phyloP scores from a whole-genome alignment of 2,888 invertebrate genomes.

The Oasisia sp. region DNA sequence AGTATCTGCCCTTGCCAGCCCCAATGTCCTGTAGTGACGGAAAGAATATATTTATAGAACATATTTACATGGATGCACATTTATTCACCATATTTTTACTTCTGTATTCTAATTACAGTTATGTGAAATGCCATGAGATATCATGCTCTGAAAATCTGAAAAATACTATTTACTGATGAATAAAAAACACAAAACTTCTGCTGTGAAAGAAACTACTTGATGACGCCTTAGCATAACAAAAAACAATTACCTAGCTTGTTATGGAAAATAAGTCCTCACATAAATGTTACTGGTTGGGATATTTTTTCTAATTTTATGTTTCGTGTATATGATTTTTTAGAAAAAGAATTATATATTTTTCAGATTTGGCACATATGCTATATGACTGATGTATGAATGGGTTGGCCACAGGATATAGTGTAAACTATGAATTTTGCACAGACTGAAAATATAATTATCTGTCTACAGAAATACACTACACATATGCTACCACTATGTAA shows the following conservation, averaged over 20 bases:
- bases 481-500: too few species aligned
- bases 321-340: too few species aligned
- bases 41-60: background rate
- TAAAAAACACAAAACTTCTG: background rate
- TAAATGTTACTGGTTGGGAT: too few species aligned
- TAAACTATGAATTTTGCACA: too few species aligned
- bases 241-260: background rate
- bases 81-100: slow-evolving; percentile 51
- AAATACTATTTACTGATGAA: background rate
- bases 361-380: too few species aligned
- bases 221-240: background rate
- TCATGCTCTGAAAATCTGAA: background rate
- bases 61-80: background rate
- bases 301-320: too few species aligned
- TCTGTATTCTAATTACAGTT: background rate
- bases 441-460: too few species aligned
- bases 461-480: too few species aligned
- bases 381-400: too few species aligned
- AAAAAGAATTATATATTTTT: too few species aligned
- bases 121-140: background rate
- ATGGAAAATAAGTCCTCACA: background rate
- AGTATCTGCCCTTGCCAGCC: slow-evolving; percentile 83
- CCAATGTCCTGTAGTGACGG: background rate
- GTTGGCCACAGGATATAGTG: too few species aligned
- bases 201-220: background rate